A percentile compares a stretch with the other conserved stretches of the same genome.
phyloP scores from a whole-genome alignment of 2,113 vertebrate species.

The Indicator maculatus region DNA sequence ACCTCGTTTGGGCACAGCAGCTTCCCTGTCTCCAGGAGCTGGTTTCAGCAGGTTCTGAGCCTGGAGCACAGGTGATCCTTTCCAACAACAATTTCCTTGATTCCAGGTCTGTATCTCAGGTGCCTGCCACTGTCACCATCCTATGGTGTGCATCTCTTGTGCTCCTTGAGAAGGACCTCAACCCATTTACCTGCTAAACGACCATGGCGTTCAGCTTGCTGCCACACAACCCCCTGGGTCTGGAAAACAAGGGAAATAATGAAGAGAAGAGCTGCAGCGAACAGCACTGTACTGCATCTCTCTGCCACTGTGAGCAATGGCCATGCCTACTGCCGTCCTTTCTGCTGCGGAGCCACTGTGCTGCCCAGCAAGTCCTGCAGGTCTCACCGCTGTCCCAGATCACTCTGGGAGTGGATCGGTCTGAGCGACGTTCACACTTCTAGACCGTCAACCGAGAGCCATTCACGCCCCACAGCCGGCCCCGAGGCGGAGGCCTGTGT shows the following conservation, averaged over 20 bases:
- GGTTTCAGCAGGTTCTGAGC: accelerated
- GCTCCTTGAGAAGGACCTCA: neutral
- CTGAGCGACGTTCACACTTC: accelerated
- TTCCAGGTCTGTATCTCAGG: accelerated
- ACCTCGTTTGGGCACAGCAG: too few relatives aligned
- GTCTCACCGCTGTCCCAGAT: accelerated
- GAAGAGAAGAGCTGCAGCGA: too few relatives aligned
- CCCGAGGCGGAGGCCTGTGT: accelerated
- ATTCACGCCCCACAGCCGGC: accelerated
- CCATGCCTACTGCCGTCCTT: too few relatives aligned
- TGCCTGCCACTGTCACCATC: neutral
- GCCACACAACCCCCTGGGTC: neutral
- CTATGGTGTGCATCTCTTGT: too few relatives aligned
- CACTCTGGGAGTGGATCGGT: too few relatives aligned
- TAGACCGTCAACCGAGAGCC: accelerated
- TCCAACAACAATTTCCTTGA: accelerated
- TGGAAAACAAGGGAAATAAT: neutral
- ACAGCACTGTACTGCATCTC: neutral
- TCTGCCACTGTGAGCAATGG: accelerated
- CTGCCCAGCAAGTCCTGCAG: neutral
- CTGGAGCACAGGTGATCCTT: accelerated
- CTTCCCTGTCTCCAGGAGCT: too few relatives aligned
- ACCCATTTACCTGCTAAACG: neutral
- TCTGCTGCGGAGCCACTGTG: accelerated
- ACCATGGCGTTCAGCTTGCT: neutral